Conservation (phyloP, 1,140 invertebrate genomes). For the Drosophila teissieri region DNA sequence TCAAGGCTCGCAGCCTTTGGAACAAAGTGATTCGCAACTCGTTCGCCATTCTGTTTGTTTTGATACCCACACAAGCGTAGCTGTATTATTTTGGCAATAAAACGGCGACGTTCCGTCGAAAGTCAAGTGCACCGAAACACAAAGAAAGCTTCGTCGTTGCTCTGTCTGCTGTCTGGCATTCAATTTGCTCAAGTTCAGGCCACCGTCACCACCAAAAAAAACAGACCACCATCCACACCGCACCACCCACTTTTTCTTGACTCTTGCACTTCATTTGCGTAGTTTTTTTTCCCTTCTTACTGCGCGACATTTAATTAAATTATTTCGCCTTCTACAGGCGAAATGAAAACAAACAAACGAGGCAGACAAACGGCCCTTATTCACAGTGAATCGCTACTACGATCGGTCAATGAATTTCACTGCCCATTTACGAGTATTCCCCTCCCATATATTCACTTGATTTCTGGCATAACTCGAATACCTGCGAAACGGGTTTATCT, state of each 20-base stretch:
- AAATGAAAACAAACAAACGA: conserved; percentile 68
- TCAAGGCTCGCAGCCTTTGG: conserved; percentile 62
- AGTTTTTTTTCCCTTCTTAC: conserved; percentile 27
- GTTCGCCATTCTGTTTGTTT: conserved; percentile 54
- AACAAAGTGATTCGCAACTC: conserved; percentile 67
- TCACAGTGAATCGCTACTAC: conserved; percentile 26
- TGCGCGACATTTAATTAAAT: conserved; percentile 77
- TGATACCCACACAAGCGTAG: conserved; percentile 38
- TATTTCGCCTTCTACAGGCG: conserved; percentile 49
- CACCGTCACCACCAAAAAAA: conserved; percentile 21
- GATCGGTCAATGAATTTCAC: conserved; percentile 67
- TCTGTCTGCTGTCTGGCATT: conserved; percentile 56
- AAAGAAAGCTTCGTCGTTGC: conserved; percentile 56
- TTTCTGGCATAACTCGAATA: conserved; percentile 23
- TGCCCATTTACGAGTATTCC: conserved; percentile 2
- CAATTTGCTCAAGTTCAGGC: conserved; percentile 69
- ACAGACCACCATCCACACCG: conserved; percentile 12
- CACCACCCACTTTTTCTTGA: conserved; percentile 35
- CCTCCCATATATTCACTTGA: conserved; percentile 15
- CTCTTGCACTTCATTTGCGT: conserved; percentile 67
- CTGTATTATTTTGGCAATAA: conserved; percentile 76
- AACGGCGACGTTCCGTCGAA: conserved; percentile 65
- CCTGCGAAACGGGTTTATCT: conserved; percentile 59
- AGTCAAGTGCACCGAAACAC: conserved; percentile 76
- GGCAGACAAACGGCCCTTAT: conserved; percentile 23